Percentiles rank a stretch among this genome's conserved stretches.
phyloP scores from a whole-genome alignment of 1,140 invertebrate species.

The Myzus persicae region DNA sequence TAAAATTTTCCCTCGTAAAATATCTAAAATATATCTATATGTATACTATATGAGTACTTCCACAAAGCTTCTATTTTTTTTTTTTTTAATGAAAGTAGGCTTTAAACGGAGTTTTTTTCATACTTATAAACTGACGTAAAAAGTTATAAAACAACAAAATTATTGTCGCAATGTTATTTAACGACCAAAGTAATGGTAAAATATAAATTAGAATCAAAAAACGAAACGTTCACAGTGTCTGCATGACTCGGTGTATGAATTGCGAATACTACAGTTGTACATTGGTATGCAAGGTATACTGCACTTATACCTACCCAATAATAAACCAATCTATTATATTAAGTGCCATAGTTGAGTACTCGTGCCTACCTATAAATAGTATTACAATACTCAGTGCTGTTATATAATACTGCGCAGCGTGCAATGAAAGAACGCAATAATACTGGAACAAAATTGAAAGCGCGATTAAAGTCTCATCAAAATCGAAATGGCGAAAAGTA shows the following conservation, averaged over 20 bases:
- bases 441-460: not conserved
- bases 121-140: not conserved
- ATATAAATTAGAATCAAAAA: not conserved
- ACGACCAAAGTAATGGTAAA: not conserved
- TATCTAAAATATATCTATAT: slow-evolving; percentile 2
- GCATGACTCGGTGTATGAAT: not conserved
- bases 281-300: not conserved
- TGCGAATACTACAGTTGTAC: not conserved
- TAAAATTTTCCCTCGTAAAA: not conserved
- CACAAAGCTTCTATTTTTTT: not conserved
- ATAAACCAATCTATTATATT: not conserved
- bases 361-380: not conserved
- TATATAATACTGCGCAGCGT: too few relatives aligned
- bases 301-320: not conserved
- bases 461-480: not conserved
- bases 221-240: not conserved
- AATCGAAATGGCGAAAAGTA: not conserved
- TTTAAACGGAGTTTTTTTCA: not conserved
- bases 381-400: not conserved
- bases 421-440: not conserved
- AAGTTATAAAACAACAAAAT: not conserved
- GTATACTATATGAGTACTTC: not conserved
- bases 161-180: not conserved
- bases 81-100: not conserved
- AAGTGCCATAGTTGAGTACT: not conserved